A percentile compares a stretch with the other conserved stretches of the same genome.
These are phyloP conservation scores for Hypanus sabinus DNA, from an alignment of 2,113 vertebrate genomes.

Conservation along the genomic window DNA sequence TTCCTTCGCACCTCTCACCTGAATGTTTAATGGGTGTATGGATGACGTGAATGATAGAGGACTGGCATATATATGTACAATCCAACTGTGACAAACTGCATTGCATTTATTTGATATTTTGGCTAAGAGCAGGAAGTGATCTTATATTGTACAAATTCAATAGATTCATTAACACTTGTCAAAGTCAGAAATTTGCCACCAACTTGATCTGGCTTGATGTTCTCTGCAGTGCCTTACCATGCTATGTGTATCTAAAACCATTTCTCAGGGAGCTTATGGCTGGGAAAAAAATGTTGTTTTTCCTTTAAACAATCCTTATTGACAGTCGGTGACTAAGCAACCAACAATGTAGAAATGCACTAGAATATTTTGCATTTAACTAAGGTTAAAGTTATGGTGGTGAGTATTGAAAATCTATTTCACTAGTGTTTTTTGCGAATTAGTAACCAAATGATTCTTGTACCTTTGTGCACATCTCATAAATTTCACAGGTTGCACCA, in stretches of 20 bases:
- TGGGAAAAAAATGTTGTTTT: not conserved
- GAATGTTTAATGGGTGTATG: not conserved
- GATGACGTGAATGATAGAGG: too few species aligned
- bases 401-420: not conserved
- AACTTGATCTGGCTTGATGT: not conserved
- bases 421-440: not conserved
- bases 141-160: not conserved
- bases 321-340: not conserved
- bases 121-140: not conserved
- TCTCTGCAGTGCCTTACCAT: not conserved
- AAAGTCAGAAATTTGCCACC: not conserved
- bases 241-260: not conserved
- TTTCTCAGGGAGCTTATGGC: too few species aligned
- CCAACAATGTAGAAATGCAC: not conserved
- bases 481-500: not conserved
- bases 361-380: not conserved
- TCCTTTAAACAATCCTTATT: not conserved
- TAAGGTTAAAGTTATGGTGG: not conserved
- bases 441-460: not conserved
- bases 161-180: not conserved
- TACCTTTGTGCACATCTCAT: not conserved
- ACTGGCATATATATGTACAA: not conserved
- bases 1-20: not conserved
- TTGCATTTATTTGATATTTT: not conserved
- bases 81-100: not conserved